phyloP scores from a whole-genome alignment of 2,113 vertebrate species.

The Psilopogon haemacephalus region DNA sequence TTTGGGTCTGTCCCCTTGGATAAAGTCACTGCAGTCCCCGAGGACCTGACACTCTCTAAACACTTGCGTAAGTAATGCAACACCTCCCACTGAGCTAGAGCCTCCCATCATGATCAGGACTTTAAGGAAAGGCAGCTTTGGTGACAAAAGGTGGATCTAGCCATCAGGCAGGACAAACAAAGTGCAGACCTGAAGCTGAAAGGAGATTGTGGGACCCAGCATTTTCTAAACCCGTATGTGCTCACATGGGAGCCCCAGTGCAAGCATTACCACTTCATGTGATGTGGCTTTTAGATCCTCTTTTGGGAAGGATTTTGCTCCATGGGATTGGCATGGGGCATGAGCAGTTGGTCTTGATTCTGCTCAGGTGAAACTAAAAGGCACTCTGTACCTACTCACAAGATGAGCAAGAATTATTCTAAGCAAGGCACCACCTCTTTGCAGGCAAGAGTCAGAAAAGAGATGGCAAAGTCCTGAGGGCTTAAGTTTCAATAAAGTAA shows the following conservation, averaged over 20 bases:
- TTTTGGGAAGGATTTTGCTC: background rate
- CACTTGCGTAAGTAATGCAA: background rate
- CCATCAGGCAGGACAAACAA: background rate
- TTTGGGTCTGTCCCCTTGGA: background rate
- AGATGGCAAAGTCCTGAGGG: background rate
- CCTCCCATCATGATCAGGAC: background rate
- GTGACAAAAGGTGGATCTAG: background rate
- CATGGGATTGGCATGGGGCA: background rate
- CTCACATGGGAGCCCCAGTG: background rate
- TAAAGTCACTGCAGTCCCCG: background rate
- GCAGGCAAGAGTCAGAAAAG: background rate
- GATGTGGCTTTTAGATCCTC: background rate
- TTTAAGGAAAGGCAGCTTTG: background rate
- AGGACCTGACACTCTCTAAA: background rate
- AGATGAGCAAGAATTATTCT: background rate
- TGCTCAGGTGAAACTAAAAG: background rate
- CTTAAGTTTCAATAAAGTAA: background rate
- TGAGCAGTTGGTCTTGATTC: background rate
- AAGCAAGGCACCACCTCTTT: background rate
- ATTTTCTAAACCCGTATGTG: background rate
- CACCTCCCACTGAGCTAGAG: background rate
- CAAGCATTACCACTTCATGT: background rate
- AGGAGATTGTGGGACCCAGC: background rate
- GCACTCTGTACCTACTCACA: background rate
- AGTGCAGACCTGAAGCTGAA: background rate